Evolutionary conservation across 2,113 vertebrate species (phyloP).

Genomic region (Ochotona princeps): DNA sequence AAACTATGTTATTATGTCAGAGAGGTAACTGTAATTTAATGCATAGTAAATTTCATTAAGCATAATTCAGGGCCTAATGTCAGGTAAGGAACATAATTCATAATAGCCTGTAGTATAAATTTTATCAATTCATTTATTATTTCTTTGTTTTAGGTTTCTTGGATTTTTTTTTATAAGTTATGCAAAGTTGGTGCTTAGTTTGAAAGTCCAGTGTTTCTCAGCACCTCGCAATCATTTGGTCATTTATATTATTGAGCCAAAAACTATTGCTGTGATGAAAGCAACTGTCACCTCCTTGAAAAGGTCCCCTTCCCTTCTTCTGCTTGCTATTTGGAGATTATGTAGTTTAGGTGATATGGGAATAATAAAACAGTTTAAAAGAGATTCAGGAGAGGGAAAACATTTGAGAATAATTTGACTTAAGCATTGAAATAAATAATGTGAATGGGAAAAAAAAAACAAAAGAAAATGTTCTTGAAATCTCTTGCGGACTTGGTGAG

Average conservation of each 20-base stretch:
- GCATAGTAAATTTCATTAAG: constrained; percentile 6
- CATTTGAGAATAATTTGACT: constrained; percentile 33
- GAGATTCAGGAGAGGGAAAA: constrained; percentile 8
- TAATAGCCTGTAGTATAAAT: background rate
- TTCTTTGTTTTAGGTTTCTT: constrained; percentile 35
- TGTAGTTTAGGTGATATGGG: constrained; percentile 19
- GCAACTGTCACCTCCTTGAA: constrained; percentile 4
- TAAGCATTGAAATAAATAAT: background rate
- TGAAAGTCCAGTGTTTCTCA: constrained; percentile 12
- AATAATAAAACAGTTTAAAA: constrained; percentile 14
- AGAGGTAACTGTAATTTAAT: background rate
- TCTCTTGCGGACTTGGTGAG: background rate
- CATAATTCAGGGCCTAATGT: background rate
- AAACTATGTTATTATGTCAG: background rate
- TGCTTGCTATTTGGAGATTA: constrained; percentile 26
- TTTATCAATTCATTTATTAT: constrained; percentile 45
- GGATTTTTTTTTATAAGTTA: constrained; percentile 22
- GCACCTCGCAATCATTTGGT: background rate
- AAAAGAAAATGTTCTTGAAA: constrained; percentile 37
- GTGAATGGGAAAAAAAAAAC: background rate
- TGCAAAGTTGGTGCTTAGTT: constrained; percentile 40
- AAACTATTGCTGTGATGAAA: constrained; percentile 43
- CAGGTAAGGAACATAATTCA: constrained; percentile 6
- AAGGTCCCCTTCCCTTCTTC: background rate
- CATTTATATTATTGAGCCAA: constrained; percentile 10